Percentiles rank a stretch among this genome's conserved stretches.
Conservation (phyloP, 2,888 invertebrate genomes). For the Yponomeuta sedellus region DNA sequence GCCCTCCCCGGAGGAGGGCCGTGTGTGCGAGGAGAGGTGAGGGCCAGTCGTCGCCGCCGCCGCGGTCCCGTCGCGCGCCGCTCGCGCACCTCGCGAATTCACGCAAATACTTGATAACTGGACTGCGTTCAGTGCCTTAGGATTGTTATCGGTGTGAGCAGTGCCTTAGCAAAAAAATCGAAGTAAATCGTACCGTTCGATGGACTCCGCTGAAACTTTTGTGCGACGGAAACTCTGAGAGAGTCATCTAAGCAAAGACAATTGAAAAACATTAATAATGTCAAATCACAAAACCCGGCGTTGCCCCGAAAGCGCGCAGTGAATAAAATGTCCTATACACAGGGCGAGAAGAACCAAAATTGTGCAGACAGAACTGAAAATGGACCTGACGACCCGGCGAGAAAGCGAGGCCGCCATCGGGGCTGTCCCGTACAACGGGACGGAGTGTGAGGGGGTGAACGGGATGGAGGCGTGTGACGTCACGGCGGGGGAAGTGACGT, state of each 20-base stretch:
- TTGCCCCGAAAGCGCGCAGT: not conserved
- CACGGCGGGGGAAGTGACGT: conserved; percentile 44
- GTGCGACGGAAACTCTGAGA: conserved; percentile 14
- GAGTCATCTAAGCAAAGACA: not conserved
- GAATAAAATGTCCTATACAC: conserved; percentile 10
- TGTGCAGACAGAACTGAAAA: conserved; percentile 31
- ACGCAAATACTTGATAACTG: conserved; percentile 3
- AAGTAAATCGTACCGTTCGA: too few species aligned
- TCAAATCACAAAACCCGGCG: not conserved
- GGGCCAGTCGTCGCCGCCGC: conserved; percentile 57
- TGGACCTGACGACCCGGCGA: conserved; percentile 71
- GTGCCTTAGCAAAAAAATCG: too few species aligned
- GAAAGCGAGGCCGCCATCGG: conserved; percentile 40
- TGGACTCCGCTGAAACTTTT: conserved; percentile 22
- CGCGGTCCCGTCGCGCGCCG: conserved; percentile 63
- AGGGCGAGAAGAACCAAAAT: not conserved
- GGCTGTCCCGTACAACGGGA: conserved; percentile 37
- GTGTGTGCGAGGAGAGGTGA: conserved; percentile 39
- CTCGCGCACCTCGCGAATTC: conserved; percentile 30
- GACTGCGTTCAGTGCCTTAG: conserved; percentile 9
- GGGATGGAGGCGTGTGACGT: conserved; percentile 52
- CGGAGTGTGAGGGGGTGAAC: conserved; percentile 44
- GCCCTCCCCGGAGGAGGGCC: conserved; percentile 56
- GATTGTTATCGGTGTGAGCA: not conserved
- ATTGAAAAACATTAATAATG: not conserved